phyloP scores from a whole-genome alignment of 2,797 vertebrate genomes.

The Cottoperca gobio region DNA sequence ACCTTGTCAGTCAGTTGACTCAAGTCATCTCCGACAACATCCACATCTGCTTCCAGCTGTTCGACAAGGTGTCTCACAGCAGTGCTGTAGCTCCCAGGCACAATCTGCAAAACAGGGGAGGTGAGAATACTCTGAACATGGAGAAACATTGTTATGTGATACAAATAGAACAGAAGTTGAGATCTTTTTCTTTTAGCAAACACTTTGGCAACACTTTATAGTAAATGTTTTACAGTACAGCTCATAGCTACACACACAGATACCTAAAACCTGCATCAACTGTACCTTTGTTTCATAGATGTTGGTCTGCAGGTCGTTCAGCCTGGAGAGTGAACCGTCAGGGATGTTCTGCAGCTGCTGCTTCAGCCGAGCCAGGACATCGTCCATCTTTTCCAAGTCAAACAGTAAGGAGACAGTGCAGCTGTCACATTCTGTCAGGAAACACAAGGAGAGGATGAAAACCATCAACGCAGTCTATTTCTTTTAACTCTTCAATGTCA shows the following conservation, averaged over 20 bases:
- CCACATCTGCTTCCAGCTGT: slow-evolving; percentile 81
- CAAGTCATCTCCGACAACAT: slow-evolving; percentile 75
- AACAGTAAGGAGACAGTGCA: slow-evolving; percentile 84
- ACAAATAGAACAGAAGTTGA: neutral
- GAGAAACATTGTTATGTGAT: neutral
- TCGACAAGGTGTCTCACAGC: slow-evolving; percentile 75
- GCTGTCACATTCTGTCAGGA: slow-evolving; percentile 84
- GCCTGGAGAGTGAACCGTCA: slow-evolving; percentile 65
- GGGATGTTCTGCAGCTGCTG: slow-evolving; percentile 77
- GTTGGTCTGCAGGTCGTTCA: slow-evolving; percentile 79
- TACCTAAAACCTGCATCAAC: neutral
- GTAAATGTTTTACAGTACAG: neutral
- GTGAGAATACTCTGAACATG: neutral
- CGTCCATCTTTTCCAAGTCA: slow-evolving; percentile 78
- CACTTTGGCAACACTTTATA: neutral
- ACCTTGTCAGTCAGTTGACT: slow-evolving; percentile 87
- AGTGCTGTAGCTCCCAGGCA: slow-evolving; percentile 71
- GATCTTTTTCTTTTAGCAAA: neutral
- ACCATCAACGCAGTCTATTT: neutral
- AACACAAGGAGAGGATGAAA: slow-evolving; percentile 3
- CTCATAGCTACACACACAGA: neutral
- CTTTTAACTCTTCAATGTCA: neutral
- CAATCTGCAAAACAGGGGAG: slow-evolving; percentile 70
- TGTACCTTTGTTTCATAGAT: slow-evolving; percentile 84
- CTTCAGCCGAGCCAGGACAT: slow-evolving; percentile 77